Conservation (phyloP, 2,113 vertebrate genomes). For the Ctenomys sociabilis region DNA sequence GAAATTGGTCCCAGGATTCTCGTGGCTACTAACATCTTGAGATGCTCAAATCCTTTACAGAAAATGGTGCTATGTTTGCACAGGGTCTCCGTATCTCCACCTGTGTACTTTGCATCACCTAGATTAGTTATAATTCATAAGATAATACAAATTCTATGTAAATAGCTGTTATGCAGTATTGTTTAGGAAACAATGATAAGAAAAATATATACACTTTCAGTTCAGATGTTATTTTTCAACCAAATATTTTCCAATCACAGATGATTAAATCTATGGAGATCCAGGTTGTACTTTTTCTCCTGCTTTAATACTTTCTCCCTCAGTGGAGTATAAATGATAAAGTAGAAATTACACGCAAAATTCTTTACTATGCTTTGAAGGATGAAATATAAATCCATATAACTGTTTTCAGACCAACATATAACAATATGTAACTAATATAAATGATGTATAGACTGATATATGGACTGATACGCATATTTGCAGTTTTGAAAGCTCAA, state of each 20-base stretch:
- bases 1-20: too few relatives aligned
- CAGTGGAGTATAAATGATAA: slow-evolving; percentile 10
- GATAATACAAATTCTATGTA: neutral
- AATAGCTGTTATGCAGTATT: neutral
- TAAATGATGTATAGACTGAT: neutral
- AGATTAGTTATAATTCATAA: neutral
- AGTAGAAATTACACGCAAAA: slow-evolving; percentile 33
- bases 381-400: neutral
- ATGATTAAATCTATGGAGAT: neutral
- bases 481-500: slow-evolving; percentile 8
- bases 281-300: neutral
- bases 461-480: neutral
- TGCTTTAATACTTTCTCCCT: neutral
- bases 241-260: neutral
- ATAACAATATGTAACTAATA: neutral
- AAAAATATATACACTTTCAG: neutral
- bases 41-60: neutral
- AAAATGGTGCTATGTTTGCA: neutral
- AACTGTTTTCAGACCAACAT: neutral
- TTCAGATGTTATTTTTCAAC: neutral
- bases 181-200: neutral
- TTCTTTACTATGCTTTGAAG: neutral
- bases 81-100: neutral
- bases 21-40: neutral
- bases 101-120: neutral